Evolutionary conservation across 2,113 vertebrate genomes (phyloP).

Genomic region (Muntiacus muntjak): DNA sequence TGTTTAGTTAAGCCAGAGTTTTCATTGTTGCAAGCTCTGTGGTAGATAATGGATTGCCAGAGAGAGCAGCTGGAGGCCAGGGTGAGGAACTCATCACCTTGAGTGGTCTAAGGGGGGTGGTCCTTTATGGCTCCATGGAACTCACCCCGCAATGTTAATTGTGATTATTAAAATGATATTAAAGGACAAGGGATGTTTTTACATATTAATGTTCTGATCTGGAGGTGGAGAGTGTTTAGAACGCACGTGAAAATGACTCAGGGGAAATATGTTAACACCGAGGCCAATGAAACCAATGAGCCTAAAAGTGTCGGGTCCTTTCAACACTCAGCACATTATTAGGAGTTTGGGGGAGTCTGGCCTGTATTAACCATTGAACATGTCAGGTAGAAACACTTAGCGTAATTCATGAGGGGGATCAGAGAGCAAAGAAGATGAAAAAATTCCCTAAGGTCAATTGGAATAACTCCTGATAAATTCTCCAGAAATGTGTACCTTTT

Average conservation of each 20-base stretch:
- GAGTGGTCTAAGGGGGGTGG: neutral
- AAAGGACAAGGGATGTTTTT: neutral
- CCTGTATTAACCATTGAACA: neutral
- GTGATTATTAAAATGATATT: neutral
- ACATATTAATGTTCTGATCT: neutral
- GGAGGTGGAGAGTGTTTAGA: neutral
- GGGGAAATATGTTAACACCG: neutral
- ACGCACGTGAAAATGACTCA: neutral
- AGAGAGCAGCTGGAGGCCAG: conserved; percentile 20
- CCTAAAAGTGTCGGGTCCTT: neutral
- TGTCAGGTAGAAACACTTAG: neutral
- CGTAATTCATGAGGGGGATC: neutral
- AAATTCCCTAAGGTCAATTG: neutral
- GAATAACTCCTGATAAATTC: neutral
- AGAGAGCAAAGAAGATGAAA: neutral
- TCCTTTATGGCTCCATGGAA: neutral
- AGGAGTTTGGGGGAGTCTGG: neutral
- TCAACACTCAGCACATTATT: neutral
- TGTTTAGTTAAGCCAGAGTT: conserved; percentile 58
- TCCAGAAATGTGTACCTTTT: neutral
- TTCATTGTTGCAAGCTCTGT: conserved; percentile 50
- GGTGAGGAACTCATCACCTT: neutral
- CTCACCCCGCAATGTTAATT: neutral
- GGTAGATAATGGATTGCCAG: neutral
- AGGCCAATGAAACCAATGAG: neutral